phyloP scores from a whole-genome alignment of 2,888 invertebrate genomes.

The Aphidius colemani region DNA sequence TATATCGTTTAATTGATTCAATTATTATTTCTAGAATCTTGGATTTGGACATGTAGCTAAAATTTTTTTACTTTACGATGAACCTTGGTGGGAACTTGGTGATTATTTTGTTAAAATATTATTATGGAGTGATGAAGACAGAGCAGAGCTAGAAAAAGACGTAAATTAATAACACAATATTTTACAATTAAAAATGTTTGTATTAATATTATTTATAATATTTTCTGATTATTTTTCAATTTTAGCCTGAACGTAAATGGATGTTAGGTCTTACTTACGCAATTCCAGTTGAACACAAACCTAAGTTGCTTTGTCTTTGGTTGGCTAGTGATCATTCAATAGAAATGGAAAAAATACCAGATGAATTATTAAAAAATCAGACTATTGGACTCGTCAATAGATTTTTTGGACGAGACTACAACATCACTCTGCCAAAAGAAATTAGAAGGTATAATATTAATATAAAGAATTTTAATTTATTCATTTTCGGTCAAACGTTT shows the following conservation, averaged over 20 bases:
- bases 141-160: constrained; percentile 28
- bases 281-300: constrained; percentile 66
- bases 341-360: constrained; percentile 66
- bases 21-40: constrained; percentile 57
- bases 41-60: constrained; percentile 72
- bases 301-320: constrained; percentile 69
- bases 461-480: constrained; percentile 21
- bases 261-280: constrained; percentile 68
- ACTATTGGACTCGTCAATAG: constrained; percentile 61
- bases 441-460: constrained; percentile 60
- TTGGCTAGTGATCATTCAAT: constrained; percentile 67
- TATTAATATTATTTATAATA: not conserved
- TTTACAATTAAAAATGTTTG: not conserved
- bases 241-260: constrained; percentile 64
- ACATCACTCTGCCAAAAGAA: constrained; percentile 62
- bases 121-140: constrained; percentile 65
- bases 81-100: constrained; percentile 66
- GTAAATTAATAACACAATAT: constrained; percentile 23
- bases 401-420: constrained; percentile 62
- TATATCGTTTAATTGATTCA: not conserved
- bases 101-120: constrained; percentile 58
- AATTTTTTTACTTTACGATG: constrained; percentile 68
- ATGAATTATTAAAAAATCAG: constrained; percentile 62
- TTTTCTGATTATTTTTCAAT: not conserved
- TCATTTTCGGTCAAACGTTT: not conserved